These are phyloP conservation scores for Intellagama lesueurii DNA, from an alignment of 2,797 vertebrate genomes.

Conservation along the genomic window DNA sequence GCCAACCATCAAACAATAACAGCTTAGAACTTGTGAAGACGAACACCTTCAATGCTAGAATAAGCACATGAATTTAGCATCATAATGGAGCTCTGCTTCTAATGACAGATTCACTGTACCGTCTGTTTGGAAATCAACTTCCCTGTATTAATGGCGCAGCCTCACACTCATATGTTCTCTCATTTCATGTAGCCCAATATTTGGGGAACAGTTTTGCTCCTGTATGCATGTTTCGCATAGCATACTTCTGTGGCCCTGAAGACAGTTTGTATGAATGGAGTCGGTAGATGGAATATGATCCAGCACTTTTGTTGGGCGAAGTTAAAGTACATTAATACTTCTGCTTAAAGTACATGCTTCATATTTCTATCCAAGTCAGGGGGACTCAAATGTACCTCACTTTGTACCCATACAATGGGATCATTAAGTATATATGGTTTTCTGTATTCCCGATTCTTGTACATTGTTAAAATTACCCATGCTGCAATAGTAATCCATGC, in stretches of 20 bases:
- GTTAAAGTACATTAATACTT: background rate
- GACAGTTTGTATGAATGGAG: background rate
- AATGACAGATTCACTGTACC: no score
- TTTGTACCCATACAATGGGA: background rate
- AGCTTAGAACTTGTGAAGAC: no score
- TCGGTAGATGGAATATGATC: no score
- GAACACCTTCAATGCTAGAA: no score
- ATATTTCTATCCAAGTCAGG: background rate
- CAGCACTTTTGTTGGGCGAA: background rate
- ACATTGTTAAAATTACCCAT: background rate
- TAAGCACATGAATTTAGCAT: no score
- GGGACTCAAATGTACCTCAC: background rate
- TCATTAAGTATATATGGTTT: background rate
- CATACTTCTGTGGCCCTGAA: constrained; percentile 37
- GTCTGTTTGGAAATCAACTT: no score
- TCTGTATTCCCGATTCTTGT: background rate
- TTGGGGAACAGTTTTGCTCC: background rate
- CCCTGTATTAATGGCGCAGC: background rate
- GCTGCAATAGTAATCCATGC: no score
- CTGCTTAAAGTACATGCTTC: no score
- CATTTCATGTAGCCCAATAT: background rate
- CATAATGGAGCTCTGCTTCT: no score
- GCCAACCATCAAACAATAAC: no score
- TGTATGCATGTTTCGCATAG: background rate
- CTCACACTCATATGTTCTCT: background rate